Evolutionary conservation across 2,113 vertebrate species (phyloP).

Genomic region (Antechinus flavipes): DNA sequence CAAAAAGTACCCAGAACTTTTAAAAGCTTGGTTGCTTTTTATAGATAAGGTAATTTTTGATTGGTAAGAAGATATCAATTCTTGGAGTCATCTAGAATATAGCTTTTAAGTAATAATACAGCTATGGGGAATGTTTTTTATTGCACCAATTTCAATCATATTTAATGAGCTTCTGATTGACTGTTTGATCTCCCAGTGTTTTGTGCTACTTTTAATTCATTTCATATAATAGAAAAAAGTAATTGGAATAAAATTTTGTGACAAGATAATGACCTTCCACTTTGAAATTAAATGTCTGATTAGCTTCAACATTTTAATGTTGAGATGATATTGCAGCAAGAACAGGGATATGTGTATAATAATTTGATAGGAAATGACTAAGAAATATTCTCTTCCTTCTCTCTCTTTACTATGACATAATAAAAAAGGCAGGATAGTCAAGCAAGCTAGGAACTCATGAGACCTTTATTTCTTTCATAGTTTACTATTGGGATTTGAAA

Average conservation of each 20-base stretch:
- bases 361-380: slow-evolving; percentile 45
- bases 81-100: slow-evolving; percentile 75
- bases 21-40: slow-evolving; percentile 56
- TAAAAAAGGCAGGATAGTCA: background rate
- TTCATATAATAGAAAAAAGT: slow-evolving; percentile 72
- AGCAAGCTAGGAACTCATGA: background rate
- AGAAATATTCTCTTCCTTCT: slow-evolving; percentile 33
- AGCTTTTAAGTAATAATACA: slow-evolving; percentile 80
- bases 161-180: slow-evolving; percentile 81
- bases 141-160: slow-evolving; percentile 83
- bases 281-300: slow-evolving; percentile 74
- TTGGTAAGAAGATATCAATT: slow-evolving; percentile 77
- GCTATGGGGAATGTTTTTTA: slow-evolving; percentile 82
- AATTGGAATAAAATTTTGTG: slow-evolving; percentile 77
- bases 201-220: slow-evolving; percentile 80
- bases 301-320: slow-evolving; percentile 74
- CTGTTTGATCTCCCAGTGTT: slow-evolving; percentile 80
- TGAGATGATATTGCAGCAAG: slow-evolving; percentile 60
- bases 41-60: slow-evolving; percentile 71
- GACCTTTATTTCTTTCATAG: background rate
- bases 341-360: slow-evolving; percentile 16
- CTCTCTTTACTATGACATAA: background rate
- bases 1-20: slow-evolving; percentile 67
- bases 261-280: slow-evolving; percentile 78
- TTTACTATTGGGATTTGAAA: background rate